phyloP scores from a whole-genome alignment of 2,113 vertebrate species.

The zebrafish (Danio rerio) region DNA sequence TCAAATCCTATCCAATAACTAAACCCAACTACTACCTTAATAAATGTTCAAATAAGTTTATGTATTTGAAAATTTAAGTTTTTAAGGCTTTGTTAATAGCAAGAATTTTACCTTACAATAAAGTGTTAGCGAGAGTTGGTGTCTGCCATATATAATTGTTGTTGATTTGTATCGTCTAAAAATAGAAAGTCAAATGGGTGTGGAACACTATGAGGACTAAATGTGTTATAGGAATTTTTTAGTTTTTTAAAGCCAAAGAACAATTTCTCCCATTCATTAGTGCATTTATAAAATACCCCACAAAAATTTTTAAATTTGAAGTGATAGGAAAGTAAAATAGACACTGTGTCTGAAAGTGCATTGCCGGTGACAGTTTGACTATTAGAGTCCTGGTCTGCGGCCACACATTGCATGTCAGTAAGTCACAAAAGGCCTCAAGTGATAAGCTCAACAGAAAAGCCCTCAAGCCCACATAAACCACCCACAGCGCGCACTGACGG shows the following conservation, averaged over 20 bases:
- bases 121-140: too few relatives aligned
- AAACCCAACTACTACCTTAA: too few relatives aligned
- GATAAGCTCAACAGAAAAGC: slow-evolving; percentile 74
- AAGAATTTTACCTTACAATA: too few relatives aligned
- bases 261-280: background rate
- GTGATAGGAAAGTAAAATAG: slow-evolving; percentile 8
- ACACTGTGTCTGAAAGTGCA: slow-evolving; percentile 7
- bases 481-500: slow-evolving; percentile 74
- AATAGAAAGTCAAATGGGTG: background rate
- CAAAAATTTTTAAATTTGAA: background rate
- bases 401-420: slow-evolving; percentile 63
- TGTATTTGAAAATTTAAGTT: too few relatives aligned
- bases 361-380: slow-evolving; percentile 41
- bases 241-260: background rate
- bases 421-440: slow-evolving; percentile 71
- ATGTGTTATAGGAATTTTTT: background rate
- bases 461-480: slow-evolving; percentile 79
- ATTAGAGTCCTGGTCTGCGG: slow-evolving; percentile 61
- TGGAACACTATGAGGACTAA: background rate
- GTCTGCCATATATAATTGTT: background rate
- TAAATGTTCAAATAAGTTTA: too few relatives aligned
- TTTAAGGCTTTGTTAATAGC: too few relatives aligned
- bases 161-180: background rate
- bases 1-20: too few relatives aligned
- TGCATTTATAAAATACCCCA: slow-evolving; percentile 19